Percentiles rank a stretch among this genome's conserved stretches.
Conservation (phyloP, 2,113 vertebrate species). For the Acrocephalus arundinaceus region DNA sequence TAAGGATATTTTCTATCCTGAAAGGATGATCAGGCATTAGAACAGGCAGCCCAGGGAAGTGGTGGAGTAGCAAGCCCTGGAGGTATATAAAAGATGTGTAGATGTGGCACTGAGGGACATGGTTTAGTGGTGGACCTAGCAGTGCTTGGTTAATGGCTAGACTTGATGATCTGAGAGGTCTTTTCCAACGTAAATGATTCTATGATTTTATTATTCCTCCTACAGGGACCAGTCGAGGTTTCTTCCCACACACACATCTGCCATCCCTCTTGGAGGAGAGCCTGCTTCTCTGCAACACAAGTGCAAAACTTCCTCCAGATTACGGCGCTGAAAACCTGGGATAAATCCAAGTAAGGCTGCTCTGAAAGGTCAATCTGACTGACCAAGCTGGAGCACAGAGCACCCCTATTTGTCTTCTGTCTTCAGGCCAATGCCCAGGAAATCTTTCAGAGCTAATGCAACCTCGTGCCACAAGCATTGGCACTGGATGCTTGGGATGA, state of each 20-base stretch:
- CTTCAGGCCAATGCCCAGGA: not conserved
- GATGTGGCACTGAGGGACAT: not conserved
- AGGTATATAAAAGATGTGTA: not conserved
- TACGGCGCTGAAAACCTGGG: not conserved
- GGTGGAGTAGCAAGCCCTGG: not conserved
- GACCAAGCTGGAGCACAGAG: not conserved
- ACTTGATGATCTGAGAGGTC: not conserved
- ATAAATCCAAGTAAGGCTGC: not conserved
- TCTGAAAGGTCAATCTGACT: not conserved
- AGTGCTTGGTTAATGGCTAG: not conserved
- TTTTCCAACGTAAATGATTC: not conserved
- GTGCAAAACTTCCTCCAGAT: not conserved
- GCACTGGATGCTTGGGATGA: not conserved
- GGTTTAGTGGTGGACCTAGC: not conserved
- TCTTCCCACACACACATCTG: not conserved
- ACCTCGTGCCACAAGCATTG: not conserved
- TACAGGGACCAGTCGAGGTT: fast-evolving
- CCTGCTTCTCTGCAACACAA: not conserved
- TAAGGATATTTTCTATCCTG: not conserved
- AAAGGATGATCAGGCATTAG: not conserved
- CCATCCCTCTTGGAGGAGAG: not conserved
- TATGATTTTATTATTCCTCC: not conserved
- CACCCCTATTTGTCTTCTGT: not conserved
- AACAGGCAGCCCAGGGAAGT: not conserved
- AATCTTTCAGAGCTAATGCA: not conserved